Base-by-base conservation (phyloP, 1,140 invertebrate species). In the Cydia splendana region DNA sequence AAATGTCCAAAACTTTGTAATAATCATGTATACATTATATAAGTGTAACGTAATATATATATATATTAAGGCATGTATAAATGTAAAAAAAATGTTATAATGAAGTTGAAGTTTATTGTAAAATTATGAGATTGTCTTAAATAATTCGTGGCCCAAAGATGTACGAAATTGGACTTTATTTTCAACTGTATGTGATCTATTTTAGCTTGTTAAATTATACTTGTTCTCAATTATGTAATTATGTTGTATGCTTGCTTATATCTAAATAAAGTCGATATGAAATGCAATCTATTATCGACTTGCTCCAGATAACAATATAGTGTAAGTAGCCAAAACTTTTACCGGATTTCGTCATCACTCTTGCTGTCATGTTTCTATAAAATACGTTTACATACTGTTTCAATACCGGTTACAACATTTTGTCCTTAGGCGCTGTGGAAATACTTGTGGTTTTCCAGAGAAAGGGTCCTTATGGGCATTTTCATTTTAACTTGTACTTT, bases 11-110 rank as follows among this genome's bases (percentile, higher is more conserved):
- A 4, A 42, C 34, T 42, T 71, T 71, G 13, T 65, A 38, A 34
- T 67, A 67, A 71, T 18, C 67, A 71, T 18, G 34, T 71, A 45
- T 45, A 71, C 67, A 10, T 71, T 71, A 38, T 71, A 4, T 45
- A 71, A 71, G 34, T 18, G 9, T 42, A 71, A 62, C 12, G 6
- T 57, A 71, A 42, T 7, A 38, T 67, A 15, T 71, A 42, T 9
- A n/a, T n/a, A n/a, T n/a, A n/a, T n/a, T n/a, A 42, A 34, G 24
- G n/a, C 30, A 9, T 77, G 76, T 77, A 77, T 77, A 77, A 74
- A 77, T 74, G 75, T 76, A 76, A 69, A 69, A 75, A 34, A 67
- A 71, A 69, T 69, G 20, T 76, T 38, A 76, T 65, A 34, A 67
- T 18, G 65, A 71, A 45, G 42, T 71, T 24, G 30, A 71, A 71